Percentiles rank a stretch among this genome's conserved stretches.
Evolutionary conservation across 2,113 vertebrate genomes (phyloP).

Genomic region (Cynocephalus volans): DNA sequence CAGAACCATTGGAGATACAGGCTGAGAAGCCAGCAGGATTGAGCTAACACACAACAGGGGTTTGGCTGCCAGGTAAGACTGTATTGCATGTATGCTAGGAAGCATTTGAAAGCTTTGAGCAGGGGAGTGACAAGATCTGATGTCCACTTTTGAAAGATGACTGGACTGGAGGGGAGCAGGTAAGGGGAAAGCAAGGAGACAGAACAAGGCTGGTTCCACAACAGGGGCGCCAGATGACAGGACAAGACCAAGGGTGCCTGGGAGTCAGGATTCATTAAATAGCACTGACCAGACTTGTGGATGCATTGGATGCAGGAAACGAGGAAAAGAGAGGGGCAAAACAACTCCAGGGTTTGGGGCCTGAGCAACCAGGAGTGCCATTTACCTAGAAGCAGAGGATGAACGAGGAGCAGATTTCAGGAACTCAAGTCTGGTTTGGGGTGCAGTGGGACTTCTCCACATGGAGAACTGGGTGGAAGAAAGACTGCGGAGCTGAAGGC

Average conservation of each 20-base stretch:
- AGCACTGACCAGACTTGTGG: not conserved
- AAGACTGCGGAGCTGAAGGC: not conserved
- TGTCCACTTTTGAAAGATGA: not conserved
- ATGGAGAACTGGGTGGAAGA: not conserved
- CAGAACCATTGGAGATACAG: not conserved
- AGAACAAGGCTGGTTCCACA: too few species aligned
- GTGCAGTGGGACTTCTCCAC: accelerated
- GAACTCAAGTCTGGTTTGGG: not conserved
- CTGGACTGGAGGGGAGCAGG: too few species aligned
- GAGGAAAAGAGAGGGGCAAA: not conserved
- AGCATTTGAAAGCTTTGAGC: not conserved
- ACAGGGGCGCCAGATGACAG: accelerated
- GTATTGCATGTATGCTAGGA: not conserved
- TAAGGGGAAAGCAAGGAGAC: not conserved
- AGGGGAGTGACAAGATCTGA: not conserved
- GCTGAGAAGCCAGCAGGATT: not conserved
- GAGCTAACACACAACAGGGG: accelerated
- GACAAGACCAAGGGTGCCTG: accelerated
- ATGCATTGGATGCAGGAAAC: not conserved
- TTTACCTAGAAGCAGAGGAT: not conserved
- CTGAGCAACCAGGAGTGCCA: accelerated
- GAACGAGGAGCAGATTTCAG: not conserved
- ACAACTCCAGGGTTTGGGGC: accelerated
- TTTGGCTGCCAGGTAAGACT: not conserved
- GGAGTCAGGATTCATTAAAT: not conserved